Conservation (phyloP, 2,113 vertebrate species). For the Lasiurus borealis region DNA sequence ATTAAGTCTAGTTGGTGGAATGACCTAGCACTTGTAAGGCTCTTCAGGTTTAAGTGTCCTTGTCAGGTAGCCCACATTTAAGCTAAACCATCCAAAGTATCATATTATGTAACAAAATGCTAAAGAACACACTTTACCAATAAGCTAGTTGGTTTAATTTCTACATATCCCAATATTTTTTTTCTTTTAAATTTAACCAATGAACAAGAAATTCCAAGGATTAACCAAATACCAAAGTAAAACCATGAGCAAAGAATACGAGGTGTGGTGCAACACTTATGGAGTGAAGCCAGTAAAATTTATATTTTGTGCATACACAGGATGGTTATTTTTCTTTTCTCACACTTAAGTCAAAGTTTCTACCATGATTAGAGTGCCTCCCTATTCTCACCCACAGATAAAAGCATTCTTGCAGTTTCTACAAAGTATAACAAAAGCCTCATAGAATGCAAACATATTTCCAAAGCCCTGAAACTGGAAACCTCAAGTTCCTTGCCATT, state of each 20-base stretch:
- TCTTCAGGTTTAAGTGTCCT: neutral
- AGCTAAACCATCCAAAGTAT: neutral
- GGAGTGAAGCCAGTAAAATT: neutral
- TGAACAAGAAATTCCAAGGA: slow-evolving; percentile 35
- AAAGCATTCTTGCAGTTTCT: neutral
- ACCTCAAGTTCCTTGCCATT: slow-evolving; percentile 22
- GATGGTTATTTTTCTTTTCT: neutral
- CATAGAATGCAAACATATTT: neutral
- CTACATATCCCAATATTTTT: neutral
- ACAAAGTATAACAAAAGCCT: neutral
- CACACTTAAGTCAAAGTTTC: neutral
- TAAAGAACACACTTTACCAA: neutral
- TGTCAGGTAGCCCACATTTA: neutral
- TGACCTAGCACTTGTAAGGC: neutral
- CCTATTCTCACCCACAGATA: neutral
- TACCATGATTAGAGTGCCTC: neutral
- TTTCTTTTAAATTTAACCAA: slow-evolving; percentile 48
- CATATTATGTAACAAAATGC: neutral
- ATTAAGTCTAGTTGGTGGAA: neutral
- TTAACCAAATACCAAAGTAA: neutral
- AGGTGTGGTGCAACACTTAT: neutral
- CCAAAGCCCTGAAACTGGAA: neutral
- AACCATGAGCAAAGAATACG: neutral
- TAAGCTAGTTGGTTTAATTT: neutral
- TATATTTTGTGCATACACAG: neutral